phyloP scores from a whole-genome alignment of 2,797 vertebrate species.

The Anableps anableps region DNA sequence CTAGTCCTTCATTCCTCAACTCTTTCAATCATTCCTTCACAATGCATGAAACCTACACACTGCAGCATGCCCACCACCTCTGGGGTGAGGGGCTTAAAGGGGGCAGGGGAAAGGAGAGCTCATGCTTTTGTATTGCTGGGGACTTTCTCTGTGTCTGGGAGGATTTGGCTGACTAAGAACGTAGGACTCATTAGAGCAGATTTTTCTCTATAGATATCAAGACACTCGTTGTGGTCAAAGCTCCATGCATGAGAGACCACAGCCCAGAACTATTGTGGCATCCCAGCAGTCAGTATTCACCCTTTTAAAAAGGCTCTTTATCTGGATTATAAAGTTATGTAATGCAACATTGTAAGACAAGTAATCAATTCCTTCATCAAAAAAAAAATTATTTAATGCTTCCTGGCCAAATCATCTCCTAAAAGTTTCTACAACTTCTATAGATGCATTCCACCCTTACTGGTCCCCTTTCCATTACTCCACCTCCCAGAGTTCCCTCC shows the following conservation, averaged over 20 bases:
- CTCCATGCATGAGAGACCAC: constrained; percentile 24
- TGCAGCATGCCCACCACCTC: constrained; percentile 28
- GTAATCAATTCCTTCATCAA: not conserved
- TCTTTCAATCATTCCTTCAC: constrained; percentile 55
- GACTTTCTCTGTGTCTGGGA: constrained; percentile 51
- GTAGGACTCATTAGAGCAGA: constrained; percentile 60
- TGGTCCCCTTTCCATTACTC: constrained; percentile 43
- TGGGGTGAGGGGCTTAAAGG: constrained; percentile 62
- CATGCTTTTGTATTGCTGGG: constrained; percentile 67
- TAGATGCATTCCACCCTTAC: constrained; percentile 61
- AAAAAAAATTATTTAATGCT: not conserved
- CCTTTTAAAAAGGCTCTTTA: not conserved
- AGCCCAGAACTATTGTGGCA: not conserved
- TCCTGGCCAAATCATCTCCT: not conserved
- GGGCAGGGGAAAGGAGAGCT: constrained; percentile 46
- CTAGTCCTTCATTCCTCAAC: constrained; percentile 42
- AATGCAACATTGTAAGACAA: constrained; percentile 15
- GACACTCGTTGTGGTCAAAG: constrained; percentile 46
- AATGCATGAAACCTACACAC: constrained; percentile 46
- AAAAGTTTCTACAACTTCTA: constrained; percentile 51
- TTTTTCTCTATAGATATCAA: constrained; percentile 48
- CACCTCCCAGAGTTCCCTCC: constrained; percentile 68
- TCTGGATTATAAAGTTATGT: constrained; percentile 1
- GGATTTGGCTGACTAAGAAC: constrained; percentile 73
- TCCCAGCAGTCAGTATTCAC: not conserved